Evolutionary conservation across 2,797 vertebrate species (phyloP), one percentile per base, ranked within the genome.

Genomic region (Enteromius argenteus): DNA sequence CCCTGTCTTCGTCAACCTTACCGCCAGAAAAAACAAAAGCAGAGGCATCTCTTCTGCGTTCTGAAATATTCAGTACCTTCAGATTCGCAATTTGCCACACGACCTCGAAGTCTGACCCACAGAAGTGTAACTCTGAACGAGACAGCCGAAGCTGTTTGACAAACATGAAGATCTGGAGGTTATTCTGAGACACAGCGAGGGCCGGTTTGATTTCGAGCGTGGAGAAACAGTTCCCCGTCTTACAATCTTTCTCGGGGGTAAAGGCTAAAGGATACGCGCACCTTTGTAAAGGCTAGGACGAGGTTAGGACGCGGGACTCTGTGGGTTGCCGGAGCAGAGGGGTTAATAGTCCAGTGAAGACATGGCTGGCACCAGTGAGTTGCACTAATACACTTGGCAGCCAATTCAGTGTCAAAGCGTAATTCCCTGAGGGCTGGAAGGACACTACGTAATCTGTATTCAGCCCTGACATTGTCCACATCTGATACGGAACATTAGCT

Each of bases 401-500:
- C 94, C 93, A 95, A 94, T 94, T 95, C 96, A 94, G 96, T 96
- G 97, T 97, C 95, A 93, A 96, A 95, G 95, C 96, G 95, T 96
- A 95, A 96, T 94, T 97, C 96, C 95, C 96, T 94, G 86, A 94
- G 91, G 96, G 96, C 96, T 96, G 96, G 97, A 98, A 99, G 97
- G 97, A 98, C 97, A 98, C 94, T 92, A 94, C 95, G 97, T 99
- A 96, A 97, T 99, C 97, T 98, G 97, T 99, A 99, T 99, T 97
- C 98, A 99, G 97, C 96, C 96, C 96, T 99, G 98, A 99, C 98
- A 99, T 99, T 99, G 98, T 98, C 96, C 97, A 96, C 96, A 98
- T 97, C 97, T 98, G 98, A 99, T 98, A 99, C 96, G 98, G 97
- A 97, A 99, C 98, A 99, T 99, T 99, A 99, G 97, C 97, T 97